Conservation (phyloP, 1,140 invertebrate species). For the Rhopalosiphum padi region DNA sequence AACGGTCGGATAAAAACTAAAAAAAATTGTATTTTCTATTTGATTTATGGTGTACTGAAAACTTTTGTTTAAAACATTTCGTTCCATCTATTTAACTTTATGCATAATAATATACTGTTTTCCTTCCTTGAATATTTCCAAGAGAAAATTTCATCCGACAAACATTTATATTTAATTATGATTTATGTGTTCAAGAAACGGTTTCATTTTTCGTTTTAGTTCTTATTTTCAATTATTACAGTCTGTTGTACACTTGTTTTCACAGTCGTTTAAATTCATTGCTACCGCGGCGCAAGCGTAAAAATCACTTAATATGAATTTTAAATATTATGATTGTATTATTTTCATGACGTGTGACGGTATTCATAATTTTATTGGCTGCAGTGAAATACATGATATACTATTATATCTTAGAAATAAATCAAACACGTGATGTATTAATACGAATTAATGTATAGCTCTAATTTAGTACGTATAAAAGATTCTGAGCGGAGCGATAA, state of each 20-base stretch:
- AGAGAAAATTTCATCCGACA: slow-evolving; percentile 34
- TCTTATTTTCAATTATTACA: slow-evolving; percentile 18
- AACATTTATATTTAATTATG: slow-evolving; percentile 52
- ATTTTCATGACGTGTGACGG: not conserved
- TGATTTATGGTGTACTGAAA: slow-evolving; percentile 36
- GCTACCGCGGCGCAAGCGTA: not conserved
- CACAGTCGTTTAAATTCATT: slow-evolving; percentile 21
- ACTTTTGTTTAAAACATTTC: slow-evolving; percentile 49
- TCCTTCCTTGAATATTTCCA: slow-evolving; percentile 23
- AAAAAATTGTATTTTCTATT: slow-evolving; percentile 35
- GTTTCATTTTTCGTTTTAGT: slow-evolving; percentile 16
- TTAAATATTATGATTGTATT: not conserved
- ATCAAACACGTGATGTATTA: not conserved
- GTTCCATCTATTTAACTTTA: slow-evolving; percentile 42
- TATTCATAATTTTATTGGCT: not conserved
- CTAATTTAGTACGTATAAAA: too few relatives aligned
- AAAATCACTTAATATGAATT: not conserved
- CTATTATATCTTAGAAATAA: not conserved
- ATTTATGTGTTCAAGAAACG: slow-evolving; percentile 24
- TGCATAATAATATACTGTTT: slow-evolving; percentile 44
- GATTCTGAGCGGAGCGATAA: too few relatives aligned
- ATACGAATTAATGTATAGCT: not conserved
- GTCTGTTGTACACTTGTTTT: slow-evolving; percentile 7
- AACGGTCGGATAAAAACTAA: not conserved
- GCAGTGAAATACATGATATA: not conserved